Evolutionary conservation across 2,113 vertebrate genomes (phyloP).

Genomic region (Vicugna pacos): DNA sequence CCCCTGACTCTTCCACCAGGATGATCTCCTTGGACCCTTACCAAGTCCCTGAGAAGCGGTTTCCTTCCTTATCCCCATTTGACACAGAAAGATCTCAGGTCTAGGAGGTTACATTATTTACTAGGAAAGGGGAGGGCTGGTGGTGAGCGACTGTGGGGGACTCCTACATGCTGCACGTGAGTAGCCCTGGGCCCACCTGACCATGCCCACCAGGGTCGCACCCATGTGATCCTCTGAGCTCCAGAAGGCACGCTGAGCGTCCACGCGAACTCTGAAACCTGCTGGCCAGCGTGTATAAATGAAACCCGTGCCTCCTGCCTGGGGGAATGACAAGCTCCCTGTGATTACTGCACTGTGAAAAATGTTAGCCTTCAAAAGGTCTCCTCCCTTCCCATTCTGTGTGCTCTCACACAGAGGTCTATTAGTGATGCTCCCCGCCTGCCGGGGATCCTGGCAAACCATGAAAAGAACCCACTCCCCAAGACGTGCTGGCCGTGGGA

Average conservation of each 20-base stretch:
- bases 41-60: not conserved
- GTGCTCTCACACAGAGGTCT: slow-evolving; percentile 55
- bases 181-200: too few species aligned
- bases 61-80: not conserved
- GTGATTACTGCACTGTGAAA: slow-evolving; percentile 60
- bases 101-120: not conserved
- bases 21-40: not conserved
- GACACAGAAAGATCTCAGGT: not conserved
- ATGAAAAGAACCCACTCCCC: not conserved
- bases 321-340: slow-evolving; percentile 19
- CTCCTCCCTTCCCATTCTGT: slow-evolving; percentile 24
- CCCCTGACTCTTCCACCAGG: rapidly evolving
- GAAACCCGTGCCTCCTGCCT: not conserved
- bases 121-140: not conserved
- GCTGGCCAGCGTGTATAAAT: not conserved
- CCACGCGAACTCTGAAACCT: not conserved
- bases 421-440: not conserved
- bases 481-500: rapidly evolving
- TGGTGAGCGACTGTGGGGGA: not conserved
- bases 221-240: not conserved
- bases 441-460: not conserved
- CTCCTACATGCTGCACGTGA: rapidly evolving
- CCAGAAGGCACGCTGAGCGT: not conserved
- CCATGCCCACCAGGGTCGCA: too few species aligned
- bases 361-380: slow-evolving; percentile 41